These are phyloP conservation scores for Drosophila bocki DNA, from an alignment of 1,140 invertebrate genomes.

Conservation along the genomic window DNA sequence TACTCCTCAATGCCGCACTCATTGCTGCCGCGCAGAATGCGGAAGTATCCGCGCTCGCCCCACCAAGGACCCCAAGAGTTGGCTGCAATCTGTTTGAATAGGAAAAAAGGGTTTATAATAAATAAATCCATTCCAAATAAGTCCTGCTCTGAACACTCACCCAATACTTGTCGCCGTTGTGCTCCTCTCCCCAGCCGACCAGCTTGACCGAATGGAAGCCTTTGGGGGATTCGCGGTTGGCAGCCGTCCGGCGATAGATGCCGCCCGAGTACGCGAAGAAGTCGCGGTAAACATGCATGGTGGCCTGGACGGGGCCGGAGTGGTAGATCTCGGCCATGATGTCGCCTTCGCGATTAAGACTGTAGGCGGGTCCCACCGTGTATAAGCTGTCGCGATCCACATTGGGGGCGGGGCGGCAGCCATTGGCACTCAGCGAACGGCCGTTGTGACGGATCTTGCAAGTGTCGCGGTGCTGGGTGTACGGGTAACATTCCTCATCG, in stretches of 20 bases:
- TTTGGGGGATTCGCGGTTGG: conserved; percentile 86
- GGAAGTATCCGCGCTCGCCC: conserved; percentile 95
- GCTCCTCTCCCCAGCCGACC: conserved; percentile 95
- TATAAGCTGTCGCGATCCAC: conserved; percentile 88
- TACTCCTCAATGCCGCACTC: conserved; percentile 95
- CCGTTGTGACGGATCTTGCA: conserved; percentile 87
- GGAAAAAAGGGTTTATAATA: conserved; percentile 9
- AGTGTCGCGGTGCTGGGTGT: conserved; percentile 87
- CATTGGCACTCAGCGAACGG: conserved; percentile 86
- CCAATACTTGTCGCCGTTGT: conserved; percentile 92
- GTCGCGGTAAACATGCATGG: conserved; percentile 94
- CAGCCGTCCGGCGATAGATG: conserved; percentile 90
- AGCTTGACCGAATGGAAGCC: conserved; percentile 96
- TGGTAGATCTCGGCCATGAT: conserved; percentile 96
- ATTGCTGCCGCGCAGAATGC: conserved; percentile 91
- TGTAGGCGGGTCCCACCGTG: conserved; percentile 94
- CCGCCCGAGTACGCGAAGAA: conserved; percentile 95
- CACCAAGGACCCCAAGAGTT: conserved; percentile 96
- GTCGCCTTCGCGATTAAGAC: conserved; percentile 91
- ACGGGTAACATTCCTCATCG: conserved; percentile 93
- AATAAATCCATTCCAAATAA: too few relatives aligned
- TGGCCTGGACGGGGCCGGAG: conserved; percentile 98
- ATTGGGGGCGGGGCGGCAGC: conserved; percentile 85
- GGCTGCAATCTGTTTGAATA: conserved; percentile 89
- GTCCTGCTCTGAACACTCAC: conserved; percentile 86